phyloP scores from a whole-genome alignment of 2,888 invertebrate genomes.

The Argyresthia albistria region DNA sequence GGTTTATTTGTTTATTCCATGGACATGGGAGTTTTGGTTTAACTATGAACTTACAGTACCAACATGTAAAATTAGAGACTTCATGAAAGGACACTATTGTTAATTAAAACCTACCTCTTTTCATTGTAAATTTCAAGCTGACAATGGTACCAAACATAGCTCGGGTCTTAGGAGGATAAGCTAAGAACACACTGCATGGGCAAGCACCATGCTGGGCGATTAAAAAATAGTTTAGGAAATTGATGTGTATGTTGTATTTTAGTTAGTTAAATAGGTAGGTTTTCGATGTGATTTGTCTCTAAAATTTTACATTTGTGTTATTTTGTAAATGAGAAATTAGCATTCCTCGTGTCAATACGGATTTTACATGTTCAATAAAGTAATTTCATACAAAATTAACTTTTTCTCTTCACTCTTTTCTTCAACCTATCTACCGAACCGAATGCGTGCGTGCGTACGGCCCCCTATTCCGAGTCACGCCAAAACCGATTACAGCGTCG shows the following conservation, averaged over 20 bases:
- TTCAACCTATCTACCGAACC: too few species aligned
- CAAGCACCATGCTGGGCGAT: constrained; percentile 29
- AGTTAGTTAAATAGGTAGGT: constrained; percentile 69
- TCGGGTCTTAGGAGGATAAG: too few species aligned
- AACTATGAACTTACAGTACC: constrained; percentile 30
- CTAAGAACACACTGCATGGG: constrained; percentile 38
- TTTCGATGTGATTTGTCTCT: constrained; percentile 72
- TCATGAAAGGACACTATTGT: constrained; percentile 43
- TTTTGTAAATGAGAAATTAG: constrained; percentile 71
- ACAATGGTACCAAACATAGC: constrained; percentile 65
- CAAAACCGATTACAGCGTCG: too few species aligned
- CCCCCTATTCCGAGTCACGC: too few species aligned
- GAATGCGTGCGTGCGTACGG: too few species aligned
- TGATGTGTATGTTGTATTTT: constrained; percentile 71
- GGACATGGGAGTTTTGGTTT: constrained; percentile 58
- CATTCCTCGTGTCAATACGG: constrained; percentile 74
- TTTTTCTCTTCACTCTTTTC: constrained; percentile 33
- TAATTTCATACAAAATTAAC: constrained; percentile 67
- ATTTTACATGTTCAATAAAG: constrained; percentile 74
- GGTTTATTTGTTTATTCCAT: constrained; percentile 31
- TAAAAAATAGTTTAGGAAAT: constrained; percentile 40
- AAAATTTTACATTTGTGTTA: constrained; percentile 72
- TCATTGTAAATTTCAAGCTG: constrained; percentile 68
- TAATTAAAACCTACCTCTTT: constrained; percentile 66
- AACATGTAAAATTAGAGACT: constrained; percentile 67